phyloP scores from a whole-genome alignment of 2,888 invertebrate genomes.

The Argynnis bischoffii region DNA sequence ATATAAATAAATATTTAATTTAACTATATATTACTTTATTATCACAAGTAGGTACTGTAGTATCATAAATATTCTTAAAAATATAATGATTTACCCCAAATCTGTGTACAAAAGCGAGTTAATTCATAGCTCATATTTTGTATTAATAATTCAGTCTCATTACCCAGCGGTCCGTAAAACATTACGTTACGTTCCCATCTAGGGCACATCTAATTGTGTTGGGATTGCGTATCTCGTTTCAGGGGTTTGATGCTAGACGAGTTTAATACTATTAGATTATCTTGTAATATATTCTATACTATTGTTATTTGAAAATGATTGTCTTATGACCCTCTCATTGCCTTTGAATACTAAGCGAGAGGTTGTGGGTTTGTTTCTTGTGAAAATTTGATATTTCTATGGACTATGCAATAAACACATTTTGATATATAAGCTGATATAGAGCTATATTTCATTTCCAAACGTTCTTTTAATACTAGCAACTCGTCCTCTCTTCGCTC shows the following conservation, averaged over 20 bases:
- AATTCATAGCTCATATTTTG: slow-evolving; percentile 3
- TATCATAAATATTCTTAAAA: not conserved
- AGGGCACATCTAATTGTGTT: slow-evolving; percentile 60
- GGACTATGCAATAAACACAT: too few relatives aligned
- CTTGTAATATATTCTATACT: slow-evolving; percentile 6
- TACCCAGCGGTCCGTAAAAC: slow-evolving; percentile 54
- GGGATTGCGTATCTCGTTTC: slow-evolving; percentile 67
- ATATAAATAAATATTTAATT: too few relatives aligned
- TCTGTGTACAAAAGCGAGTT: not conserved
- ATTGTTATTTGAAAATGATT: not conserved
- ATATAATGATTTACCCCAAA: slow-evolving; percentile 1
- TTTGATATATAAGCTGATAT: too few relatives aligned
- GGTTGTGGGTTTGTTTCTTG: too few relatives aligned
- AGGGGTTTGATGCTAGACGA: slow-evolving; percentile 44
- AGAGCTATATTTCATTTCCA: too few relatives aligned
- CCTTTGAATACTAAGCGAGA: too few relatives aligned
- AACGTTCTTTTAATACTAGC: too few relatives aligned
- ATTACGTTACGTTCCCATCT: slow-evolving; percentile 71
- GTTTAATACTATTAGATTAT: slow-evolving; percentile 18
- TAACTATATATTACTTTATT: too few relatives aligned
- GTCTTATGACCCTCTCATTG: not conserved
- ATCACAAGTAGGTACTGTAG: too few relatives aligned
- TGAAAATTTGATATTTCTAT: too few relatives aligned
- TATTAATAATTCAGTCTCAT: slow-evolving; percentile 31
- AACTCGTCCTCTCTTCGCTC: too few relatives aligned